Evolutionary conservation across 2,113 vertebrate species (phyloP).

Genomic region (Rousettus leschenaultii): DNA sequence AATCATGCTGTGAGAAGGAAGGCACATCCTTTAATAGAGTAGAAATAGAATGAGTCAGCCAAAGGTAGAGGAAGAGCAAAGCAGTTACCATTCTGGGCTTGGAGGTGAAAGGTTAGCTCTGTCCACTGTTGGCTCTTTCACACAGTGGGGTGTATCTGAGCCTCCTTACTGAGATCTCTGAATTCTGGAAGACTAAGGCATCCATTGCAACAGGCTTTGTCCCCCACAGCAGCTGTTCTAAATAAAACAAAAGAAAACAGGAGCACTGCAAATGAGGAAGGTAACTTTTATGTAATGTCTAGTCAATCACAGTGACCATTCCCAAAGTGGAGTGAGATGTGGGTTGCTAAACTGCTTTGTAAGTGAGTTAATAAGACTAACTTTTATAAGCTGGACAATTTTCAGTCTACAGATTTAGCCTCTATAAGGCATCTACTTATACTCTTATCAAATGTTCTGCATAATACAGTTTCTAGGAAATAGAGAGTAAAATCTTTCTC

Average conservation of each 20-base stretch:
- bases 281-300: not conserved
- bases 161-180: not conserved
- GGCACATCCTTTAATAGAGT: not conserved
- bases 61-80: not conserved
- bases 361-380: not conserved
- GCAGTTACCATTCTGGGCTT: not conserved
- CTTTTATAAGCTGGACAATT: not conserved
- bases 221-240: not conserved
- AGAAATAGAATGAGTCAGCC: not conserved
- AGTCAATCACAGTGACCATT: not conserved
- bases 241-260: not conserved
- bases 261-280: not conserved
- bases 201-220: slow-evolving; percentile 32
- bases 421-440: not conserved
- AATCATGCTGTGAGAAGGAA: not conserved
- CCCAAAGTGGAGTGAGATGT: not conserved
- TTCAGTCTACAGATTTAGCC: not conserved
- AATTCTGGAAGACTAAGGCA: not conserved
- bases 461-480: not conserved
- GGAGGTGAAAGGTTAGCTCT: not conserved
- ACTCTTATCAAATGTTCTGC: not conserved
- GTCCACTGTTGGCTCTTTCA: not conserved
- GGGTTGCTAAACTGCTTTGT: not conserved
- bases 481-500: not conserved
- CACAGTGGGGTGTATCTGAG: not conserved